These are phyloP conservation scores for Palythoa heliodiscus DNA, from an alignment of 92 coral and sea anemone species.

Conservation along the genomic window DNA sequence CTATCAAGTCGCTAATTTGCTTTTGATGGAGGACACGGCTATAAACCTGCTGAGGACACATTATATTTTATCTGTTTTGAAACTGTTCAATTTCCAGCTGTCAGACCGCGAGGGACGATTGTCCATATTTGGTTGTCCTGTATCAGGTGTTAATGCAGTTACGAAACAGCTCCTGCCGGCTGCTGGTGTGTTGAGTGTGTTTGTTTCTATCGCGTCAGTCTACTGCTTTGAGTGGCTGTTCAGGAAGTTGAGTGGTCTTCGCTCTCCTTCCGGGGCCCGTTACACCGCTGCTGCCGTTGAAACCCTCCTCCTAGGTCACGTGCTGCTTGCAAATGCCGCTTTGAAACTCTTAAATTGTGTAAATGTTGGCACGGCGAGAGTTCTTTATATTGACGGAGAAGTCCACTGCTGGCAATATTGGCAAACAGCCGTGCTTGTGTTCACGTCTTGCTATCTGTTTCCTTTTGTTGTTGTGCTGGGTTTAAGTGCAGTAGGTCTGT, in stretches of 20 bases:
- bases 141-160: slow-evolving; percentile 23
- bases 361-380: slow-evolving; percentile 5
- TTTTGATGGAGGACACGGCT: slow-evolving; percentile 47
- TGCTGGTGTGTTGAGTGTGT: slow-evolving; percentile 25
- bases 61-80: slow-evolving; percentile 28
- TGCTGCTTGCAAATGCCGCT: slow-evolving; percentile 20
- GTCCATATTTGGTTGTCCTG: slow-evolving; percentile 16
- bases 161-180: slow-evolving; percentile 35
- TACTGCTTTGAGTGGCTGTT: slow-evolving; percentile 8
- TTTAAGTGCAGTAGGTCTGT: slow-evolving; percentile 14
- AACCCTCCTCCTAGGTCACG: slow-evolving; percentile 36
- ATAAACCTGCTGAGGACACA: slow-evolving; percentile 37
- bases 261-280: background rate
- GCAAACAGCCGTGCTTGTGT: slow-evolving; percentile 32
- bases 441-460: slow-evolving; percentile 15
- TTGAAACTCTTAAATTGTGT: slow-evolving; percentile 41
- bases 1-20: slow-evolving; percentile 54
- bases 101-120: slow-evolving; percentile 22
- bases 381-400: slow-evolving; percentile 37
- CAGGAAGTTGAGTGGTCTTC: background rate
- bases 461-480: slow-evolving; percentile 48
- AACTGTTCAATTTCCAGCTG: slow-evolving; percentile 48
- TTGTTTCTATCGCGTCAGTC: slow-evolving; percentile 2
- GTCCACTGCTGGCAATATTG: slow-evolving; percentile 46
- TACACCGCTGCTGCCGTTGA: slow-evolving; percentile 42